Evolutionary conservation across 1,140 invertebrate species (phyloP).

Genomic region (Heliconius hermathena): DNA sequence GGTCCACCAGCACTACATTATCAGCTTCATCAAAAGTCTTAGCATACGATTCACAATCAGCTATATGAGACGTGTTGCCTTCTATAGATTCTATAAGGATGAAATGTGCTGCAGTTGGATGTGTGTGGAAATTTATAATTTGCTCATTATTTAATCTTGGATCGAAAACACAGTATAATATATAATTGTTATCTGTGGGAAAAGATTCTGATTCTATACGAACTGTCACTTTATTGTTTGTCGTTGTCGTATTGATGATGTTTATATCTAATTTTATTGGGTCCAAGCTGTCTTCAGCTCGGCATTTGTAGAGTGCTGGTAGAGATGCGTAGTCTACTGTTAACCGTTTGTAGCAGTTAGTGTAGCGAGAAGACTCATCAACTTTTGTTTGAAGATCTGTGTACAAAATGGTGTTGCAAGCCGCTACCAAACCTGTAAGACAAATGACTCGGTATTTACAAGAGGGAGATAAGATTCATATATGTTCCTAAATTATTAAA

Average conservation of each 20-base stretch:
- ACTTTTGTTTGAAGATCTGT: conserved; percentile 82
- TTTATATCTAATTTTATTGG: conserved; percentile 65
- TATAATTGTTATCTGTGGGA: conserved; percentile 64
- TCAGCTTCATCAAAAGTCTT: conserved; percentile 56
- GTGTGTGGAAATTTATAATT: conserved; percentile 80
- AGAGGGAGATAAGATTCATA: neutral
- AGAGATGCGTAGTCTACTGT: conserved; percentile 55
- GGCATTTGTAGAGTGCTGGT: conserved; percentile 62
- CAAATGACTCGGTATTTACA: neutral
- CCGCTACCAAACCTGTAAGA: conserved; percentile 74
- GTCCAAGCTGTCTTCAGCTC: conserved; percentile 52
- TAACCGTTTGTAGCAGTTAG: conserved; percentile 63
- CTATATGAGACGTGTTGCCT: conserved; percentile 52
- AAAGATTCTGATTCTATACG: conserved; percentile 70
- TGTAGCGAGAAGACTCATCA: conserved; percentile 49
- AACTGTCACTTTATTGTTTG: conserved; percentile 55
- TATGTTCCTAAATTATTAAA: too few species aligned
- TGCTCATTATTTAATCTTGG: conserved; percentile 50
- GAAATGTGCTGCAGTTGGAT: conserved; percentile 84
- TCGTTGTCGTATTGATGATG: conserved; percentile 45
- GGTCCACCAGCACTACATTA: conserved; percentile 71
- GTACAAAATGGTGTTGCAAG: conserved; percentile 81
- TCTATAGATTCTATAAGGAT: conserved; percentile 66
- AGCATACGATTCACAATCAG: conserved; percentile 65
- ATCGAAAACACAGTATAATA: conserved; percentile 66